These are phyloP conservation scores for Idaea biselata DNA, from an alignment of 2,888 invertebrate species.

Conservation along the genomic window DNA sequence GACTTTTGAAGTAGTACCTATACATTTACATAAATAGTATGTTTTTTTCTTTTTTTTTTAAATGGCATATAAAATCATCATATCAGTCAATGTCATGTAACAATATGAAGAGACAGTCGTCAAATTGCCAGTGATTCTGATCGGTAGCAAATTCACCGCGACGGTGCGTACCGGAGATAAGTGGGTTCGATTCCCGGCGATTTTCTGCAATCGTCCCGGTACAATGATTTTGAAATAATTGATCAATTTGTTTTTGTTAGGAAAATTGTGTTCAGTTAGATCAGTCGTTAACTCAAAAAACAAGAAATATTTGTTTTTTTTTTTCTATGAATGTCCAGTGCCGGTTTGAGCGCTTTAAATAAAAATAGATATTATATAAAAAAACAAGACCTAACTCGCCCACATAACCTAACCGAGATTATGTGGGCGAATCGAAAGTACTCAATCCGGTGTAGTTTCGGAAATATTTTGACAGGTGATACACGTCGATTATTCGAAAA, in stretches of 20 bases:
- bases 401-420: no score
- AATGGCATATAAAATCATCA: neutral
- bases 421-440: no score
- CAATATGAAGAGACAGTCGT: slow-evolving; percentile 11
- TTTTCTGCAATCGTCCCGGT: neutral
- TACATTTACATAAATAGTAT: no score
- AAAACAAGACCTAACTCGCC: no score
- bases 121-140: neutral
- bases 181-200: neutral
- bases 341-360: no score
- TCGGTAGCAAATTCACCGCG: slow-evolving; percentile 1
- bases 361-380: no score
- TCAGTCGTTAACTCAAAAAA: neutral
- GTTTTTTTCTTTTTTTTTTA: neutral
- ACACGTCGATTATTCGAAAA: no score
- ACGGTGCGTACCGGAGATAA: neutral
- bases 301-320: neutral
- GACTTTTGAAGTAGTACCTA: no score
- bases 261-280: neutral
- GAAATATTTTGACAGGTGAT: no score
- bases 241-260: neutral
- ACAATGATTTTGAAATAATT: neutral
- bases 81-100: slow-evolving; percentile 1
- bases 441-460: no score
- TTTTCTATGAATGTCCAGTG: no score